Evolutionary conservation across 2,888 invertebrate genomes (phyloP), one percentile per base, ranked within the genome.

Genomic region (Epsilonema sp.): DNA sequence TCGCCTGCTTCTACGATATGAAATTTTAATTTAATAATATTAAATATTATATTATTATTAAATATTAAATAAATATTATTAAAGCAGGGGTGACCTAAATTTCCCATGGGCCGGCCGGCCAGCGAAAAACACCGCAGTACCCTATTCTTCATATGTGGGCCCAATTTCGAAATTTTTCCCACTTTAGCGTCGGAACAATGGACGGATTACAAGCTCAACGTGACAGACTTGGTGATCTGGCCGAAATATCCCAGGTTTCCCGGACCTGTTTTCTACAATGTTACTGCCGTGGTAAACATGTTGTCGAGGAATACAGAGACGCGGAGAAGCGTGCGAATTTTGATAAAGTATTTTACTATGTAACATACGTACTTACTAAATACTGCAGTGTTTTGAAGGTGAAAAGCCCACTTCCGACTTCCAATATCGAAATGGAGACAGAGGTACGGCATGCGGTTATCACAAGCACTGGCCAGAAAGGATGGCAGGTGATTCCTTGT

Each of bases 181-280:
- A 11, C 37, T 46, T 3, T 23, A 46, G 47, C 47, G 2, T 44
- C 43, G n/a, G 42, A 42, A n/a, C 45, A 62, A 58, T 63, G 63
- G 63, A 60, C 63, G 3, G 56, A 63, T 51, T 62, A 63, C 50
- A 58, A 57, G 13, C 59, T 63, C 8, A 61, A 62, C 46, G 62
- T 64, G 21, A 59, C 58, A 1, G 58, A 64, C 50, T 59, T 63
- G 26, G 58, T 58, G 37, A 61, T 63, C 50, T 64, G 62, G 63
- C 63, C 63, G 20, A 59, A 63, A 51, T 63, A 62, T 47, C 63
- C 63, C 21, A 53, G 62, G 11, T 64, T 63, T 52, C 63, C 63
- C 1, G 63, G 63, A 13, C 63, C 63, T 24, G 61, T 63, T 50
- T 63, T 62, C 54, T 63, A 61, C 57, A 63, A 63, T 49, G 61